A percentile compares a stretch with the other conserved stretches of the same genome.
phyloP scores from a whole-genome alignment of 2,797 vertebrate genomes.

The Meda fulgida region DNA sequence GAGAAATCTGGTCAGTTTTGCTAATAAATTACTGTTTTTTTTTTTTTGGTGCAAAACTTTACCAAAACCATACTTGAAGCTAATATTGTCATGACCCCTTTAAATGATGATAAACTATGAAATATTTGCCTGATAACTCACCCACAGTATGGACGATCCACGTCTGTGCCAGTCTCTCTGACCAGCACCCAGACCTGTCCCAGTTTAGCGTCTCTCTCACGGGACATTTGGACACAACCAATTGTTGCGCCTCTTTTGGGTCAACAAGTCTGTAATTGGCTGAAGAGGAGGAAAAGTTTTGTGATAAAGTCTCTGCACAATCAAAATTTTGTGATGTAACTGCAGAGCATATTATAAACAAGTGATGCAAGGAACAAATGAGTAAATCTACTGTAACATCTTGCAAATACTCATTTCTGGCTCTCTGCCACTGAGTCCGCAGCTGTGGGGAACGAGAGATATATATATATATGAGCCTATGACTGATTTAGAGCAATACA shows the following conservation, averaged over 20 bases:
- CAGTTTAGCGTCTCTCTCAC: constrained; percentile 37
- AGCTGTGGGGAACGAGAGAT: not conserved
- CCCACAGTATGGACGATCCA: not conserved
- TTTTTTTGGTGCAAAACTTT: not conserved
- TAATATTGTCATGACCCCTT: not conserved
- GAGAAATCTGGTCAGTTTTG: not conserved
- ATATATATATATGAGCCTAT: not conserved
- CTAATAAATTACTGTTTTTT: not conserved
- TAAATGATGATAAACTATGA: not conserved
- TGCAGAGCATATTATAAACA: constrained; percentile 69
- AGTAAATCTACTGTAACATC: constrained; percentile 74
- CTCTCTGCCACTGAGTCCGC: not conserved
- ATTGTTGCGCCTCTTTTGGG: constrained; percentile 24
- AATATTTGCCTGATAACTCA: not conserved
- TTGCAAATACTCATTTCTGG: constrained; percentile 63
- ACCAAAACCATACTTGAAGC: not conserved
- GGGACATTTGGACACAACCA: constrained; percentile 50
- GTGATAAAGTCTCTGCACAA: constrained; percentile 35
- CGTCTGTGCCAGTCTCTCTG: constrained; percentile 7
- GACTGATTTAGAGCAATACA: not conserved
- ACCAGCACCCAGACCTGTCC: constrained; percentile 14
- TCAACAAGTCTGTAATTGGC: constrained; percentile 52
- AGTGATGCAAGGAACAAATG: constrained; percentile 77
- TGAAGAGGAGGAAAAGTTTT: constrained; percentile 37
- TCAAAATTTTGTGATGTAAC: constrained; percentile 68